Percentiles rank a stretch among this genome's conserved stretches.
Evolutionary conservation across 2,888 invertebrate genomes (phyloP).

Genomic region (Schrankia costaestrigalis): DNA sequence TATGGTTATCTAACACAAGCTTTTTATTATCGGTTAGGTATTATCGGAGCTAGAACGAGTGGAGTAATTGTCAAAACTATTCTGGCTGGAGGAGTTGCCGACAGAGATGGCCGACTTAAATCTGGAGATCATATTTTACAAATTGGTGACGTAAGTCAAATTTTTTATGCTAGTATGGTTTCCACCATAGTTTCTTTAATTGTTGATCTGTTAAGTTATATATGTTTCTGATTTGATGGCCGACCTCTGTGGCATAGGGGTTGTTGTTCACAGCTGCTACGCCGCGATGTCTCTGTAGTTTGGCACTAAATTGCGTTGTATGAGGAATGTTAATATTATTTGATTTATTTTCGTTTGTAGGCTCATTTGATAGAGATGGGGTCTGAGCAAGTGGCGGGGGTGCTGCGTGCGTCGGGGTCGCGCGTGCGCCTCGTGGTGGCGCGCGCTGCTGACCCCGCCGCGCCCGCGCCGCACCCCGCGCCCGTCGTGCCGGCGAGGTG

Average conservation of each 20-base stretch:
- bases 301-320: too few relatives aligned
- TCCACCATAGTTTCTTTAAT: neutral
- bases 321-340: too few relatives aligned
- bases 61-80: conserved; percentile 99
- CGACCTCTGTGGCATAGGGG: too few relatives aligned
- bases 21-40: conserved; percentile 76
- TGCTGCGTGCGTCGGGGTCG: conserved; percentile 96
- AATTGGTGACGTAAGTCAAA: conserved; percentile 88
- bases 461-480: conserved; percentile 69
- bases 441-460: conserved; percentile 91
- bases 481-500: conserved; percentile 84
- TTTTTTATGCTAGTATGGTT: neutral
- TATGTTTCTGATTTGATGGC: too few relatives aligned
- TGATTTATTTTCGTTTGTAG: conserved; percentile 30
- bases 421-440: conserved; percentile 97
- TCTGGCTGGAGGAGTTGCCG: conserved; percentile 97
- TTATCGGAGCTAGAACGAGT: conserved; percentile 97
- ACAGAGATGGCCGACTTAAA: conserved; percentile 96
- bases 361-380: conserved; percentile 95
- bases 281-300: too few relatives aligned
- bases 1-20: neutral
- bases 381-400: conserved; percentile 97
- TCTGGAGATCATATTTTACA: conserved; percentile 99
- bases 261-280: too few relatives aligned
- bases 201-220: neutral